These are phyloP conservation scores for Lasioglossum morio DNA, from an alignment of 2,888 invertebrate species.

Conservation along the genomic window DNA sequence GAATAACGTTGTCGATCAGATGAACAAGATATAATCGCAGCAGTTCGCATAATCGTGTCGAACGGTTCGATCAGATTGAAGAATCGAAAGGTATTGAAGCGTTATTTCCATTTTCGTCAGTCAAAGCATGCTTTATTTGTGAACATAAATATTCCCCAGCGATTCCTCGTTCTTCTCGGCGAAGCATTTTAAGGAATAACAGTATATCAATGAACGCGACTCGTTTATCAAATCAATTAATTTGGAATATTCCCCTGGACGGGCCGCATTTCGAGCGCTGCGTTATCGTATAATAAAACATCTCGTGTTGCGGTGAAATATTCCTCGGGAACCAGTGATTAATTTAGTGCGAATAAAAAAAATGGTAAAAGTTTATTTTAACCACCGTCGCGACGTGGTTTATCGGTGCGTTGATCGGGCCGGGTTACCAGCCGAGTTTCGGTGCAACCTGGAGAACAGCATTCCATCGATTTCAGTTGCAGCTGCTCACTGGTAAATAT, in stretches of 20 bases:
- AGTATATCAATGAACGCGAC: slow-evolving; percentile 44
- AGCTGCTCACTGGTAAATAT: slow-evolving; percentile 70
- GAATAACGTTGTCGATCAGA: background rate
- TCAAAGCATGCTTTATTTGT: slow-evolving; percentile 1
- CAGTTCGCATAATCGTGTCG: background rate
- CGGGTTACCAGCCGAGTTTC: slow-evolving; percentile 68
- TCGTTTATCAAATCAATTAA: slow-evolving; percentile 61
- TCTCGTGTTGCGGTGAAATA: slow-evolving; percentile 58
- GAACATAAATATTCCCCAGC: slow-evolving; percentile 20
- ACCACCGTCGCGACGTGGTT: slow-evolving; percentile 65
- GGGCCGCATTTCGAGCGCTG: slow-evolving; percentile 19
- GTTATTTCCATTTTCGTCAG: background rate
- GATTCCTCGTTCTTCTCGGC: slow-evolving; percentile 25
- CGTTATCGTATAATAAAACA: slow-evolving; percentile 58
- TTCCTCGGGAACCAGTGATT: slow-evolving; percentile 52
- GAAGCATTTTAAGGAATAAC: slow-evolving; percentile 40
- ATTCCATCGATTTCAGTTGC: slow-evolving; percentile 76
- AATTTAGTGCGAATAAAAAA: slow-evolving; percentile 65
- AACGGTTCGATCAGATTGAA: background rate
- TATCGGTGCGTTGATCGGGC: slow-evolving; percentile 76
- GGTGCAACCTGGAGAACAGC: slow-evolving; percentile 76
- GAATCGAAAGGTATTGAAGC: background rate
- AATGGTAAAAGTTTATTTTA: slow-evolving; percentile 57
- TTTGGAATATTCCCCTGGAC: slow-evolving; percentile 46
- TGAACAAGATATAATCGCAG: background rate